These are phyloP conservation scores for Chaetodon trifasciatus DNA, from an alignment of 2,797 vertebrate genomes.

Conservation along the genomic window DNA sequence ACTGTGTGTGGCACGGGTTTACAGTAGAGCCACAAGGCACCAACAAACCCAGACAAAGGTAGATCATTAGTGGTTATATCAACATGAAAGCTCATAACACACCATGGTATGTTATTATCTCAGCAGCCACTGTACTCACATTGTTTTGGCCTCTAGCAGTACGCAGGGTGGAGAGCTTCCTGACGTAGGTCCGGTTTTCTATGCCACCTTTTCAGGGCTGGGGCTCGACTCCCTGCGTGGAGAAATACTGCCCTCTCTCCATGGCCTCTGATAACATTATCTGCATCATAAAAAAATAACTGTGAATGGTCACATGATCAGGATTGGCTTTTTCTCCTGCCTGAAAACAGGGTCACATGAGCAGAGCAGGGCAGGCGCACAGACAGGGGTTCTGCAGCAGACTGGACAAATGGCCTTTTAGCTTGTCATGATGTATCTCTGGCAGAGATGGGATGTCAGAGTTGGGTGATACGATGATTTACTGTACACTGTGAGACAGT, in stretches of 20 bases:
- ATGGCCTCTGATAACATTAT: slow-evolving; percentile 59
- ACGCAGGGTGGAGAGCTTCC: slow-evolving; percentile 64
- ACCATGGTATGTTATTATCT: slow-evolving; percentile 71
- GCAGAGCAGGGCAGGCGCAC: slow-evolving; percentile 20
- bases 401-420: slow-evolving; percentile 55
- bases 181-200: slow-evolving; percentile 55
- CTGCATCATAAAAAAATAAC: slow-evolving; percentile 43
- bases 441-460: slow-evolving; percentile 32
- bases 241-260: slow-evolving; percentile 60
- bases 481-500: not conserved
- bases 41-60: slow-evolving; percentile 67
- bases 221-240: slow-evolving; percentile 31
- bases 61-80: slow-evolving; percentile 73
- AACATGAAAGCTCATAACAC: slow-evolving; percentile 74
- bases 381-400: slow-evolving; percentile 19
- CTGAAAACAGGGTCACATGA: slow-evolving; percentile 40
- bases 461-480: not conserved
- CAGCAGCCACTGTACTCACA: slow-evolving; percentile 35
- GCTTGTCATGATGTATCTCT: slow-evolving; percentile 20
- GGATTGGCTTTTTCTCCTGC: slow-evolving; percentile 24
- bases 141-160: slow-evolving; percentile 59
- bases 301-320: slow-evolving; percentile 31
- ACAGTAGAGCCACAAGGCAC: slow-evolving; percentile 59
- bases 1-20: slow-evolving; percentile 67
- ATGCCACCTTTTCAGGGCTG: slow-evolving; percentile 34